Base-by-base conservation (phyloP, 2,797 vertebrate genomes). In the Pachyuromys duprasi region DNA sequence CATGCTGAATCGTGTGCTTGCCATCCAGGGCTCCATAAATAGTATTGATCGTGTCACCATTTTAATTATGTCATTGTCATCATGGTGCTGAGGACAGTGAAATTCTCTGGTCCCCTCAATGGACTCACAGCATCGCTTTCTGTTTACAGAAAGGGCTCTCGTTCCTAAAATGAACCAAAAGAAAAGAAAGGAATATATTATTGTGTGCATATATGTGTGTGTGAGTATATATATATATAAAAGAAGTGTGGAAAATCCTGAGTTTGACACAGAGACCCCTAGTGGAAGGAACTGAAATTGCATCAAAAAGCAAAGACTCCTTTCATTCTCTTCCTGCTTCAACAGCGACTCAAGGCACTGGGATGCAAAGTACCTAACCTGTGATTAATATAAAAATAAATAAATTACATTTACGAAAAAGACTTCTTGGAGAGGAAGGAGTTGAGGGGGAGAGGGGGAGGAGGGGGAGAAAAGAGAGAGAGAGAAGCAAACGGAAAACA, bases 51-150 rank as follows among this genome's bases (percentile, higher is more conserved):
- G 80, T 80, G 78, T 95, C 69, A 95, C 84, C 88, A 86, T 93
- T 92, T 90, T 93, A 42, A 93, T 96, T 92, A 94, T 96, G 96
- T 93, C 83, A 75, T 96, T 82, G 74, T 80, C 42, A 20, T n/a
- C 65, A 5, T 26, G 49, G 2, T 39, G 45, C 55, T 15, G 70
- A 91, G 70, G 82, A 79, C 0, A 15, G 72, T 67, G 72, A 79
- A 53, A 60, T 82, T 42, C 60, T 74, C 60, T n/a, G n/a, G 39
- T 18, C 22, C 49, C 63, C 78, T n/a, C 49, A 90, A 55, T 3
- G 69, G 53, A 60, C 91, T 78, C n/a, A 49, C 0, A 4, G 42
- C 70, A 70, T 39, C 76, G 79, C 75, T 42, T 0, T 0, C 33
- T 4, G 3, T 31, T 53, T 42, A 42, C 45, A 36, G 36, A 90